Conservation (phyloP, 2,113 vertebrate genomes). For the Notiomystis cincta region DNA sequence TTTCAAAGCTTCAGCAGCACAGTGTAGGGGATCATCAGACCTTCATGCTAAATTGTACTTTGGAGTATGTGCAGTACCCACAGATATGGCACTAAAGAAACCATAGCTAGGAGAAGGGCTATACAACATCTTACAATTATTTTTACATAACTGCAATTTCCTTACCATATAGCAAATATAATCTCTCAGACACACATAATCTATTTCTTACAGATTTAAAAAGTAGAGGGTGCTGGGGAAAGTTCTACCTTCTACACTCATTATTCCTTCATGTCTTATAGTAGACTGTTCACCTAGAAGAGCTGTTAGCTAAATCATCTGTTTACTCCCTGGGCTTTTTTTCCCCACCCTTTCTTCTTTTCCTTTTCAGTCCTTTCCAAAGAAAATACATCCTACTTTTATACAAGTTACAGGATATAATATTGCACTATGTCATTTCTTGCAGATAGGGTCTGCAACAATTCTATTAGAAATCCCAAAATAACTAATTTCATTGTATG, state of each 20-base stretch:
- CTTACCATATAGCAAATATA: not conserved
- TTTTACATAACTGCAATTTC: not conserved
- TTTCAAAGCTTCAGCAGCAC: not conserved
- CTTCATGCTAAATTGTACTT: not conserved
- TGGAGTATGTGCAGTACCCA: not conserved
- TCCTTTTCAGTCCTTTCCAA: not conserved
- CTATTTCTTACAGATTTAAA: not conserved
- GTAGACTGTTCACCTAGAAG: not conserved
- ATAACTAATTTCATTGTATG: not conserved
- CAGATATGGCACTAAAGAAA: not conserved
- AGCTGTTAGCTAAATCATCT: not conserved
- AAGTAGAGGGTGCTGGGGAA: not conserved
- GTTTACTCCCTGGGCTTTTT: not conserved
- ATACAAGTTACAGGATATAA: not conserved
- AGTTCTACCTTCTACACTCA: not conserved
- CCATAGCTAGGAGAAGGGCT: not conserved
- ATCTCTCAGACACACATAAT: not conserved
- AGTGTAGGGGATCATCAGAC: not conserved
- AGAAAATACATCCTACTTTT: not conserved
- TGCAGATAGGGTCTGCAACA: not conserved
- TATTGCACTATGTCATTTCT: not conserved
- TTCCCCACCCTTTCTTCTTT: fast-evolving
- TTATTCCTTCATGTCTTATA: not conserved
- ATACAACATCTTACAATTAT: not conserved
- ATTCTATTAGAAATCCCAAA: not conserved